Base-by-base conservation (phyloP, 2,797 vertebrate genomes). In the Nannoperca australis region DNA sequence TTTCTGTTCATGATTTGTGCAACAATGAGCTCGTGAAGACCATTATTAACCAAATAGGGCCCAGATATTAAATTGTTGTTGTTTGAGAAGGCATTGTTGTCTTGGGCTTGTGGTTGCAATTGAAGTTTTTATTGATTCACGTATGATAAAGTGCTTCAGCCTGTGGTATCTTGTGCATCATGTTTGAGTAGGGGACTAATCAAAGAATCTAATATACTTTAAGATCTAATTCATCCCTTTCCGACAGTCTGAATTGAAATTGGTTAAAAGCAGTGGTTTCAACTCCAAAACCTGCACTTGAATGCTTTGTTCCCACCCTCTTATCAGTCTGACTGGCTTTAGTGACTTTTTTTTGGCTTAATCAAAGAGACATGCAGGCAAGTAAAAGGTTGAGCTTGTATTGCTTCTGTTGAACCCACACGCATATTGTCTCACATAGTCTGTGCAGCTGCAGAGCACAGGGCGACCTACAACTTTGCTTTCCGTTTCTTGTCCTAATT, bases 21-120 rank as follows among this genome's bases (percentile, higher is more conserved):
- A 59, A 22, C 59, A 20, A 58, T 47, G 27, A 56, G 7, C 22
- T 55, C 50, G 5, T 50, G 30, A 58, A 45, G 47, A 42, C 42
- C 12, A 73, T 51, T 63, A 70, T 79, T 58, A 74, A 63, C 51
- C 27, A 14, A 64, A 45, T 17, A 74, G 22, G 20, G 11, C 24
- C 50, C 15, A 55, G 18, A 40, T 49, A 67, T 61, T 27, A 50
- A 42, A 18, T 64, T 7, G 3, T 54, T 51, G 44, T 71, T 71
- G 27, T 69, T 61, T 18, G 13, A 27, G 20, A 5, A 63, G 51
- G 50, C 42, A 54, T 18, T 20, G 13, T 61, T 50, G 27, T 54
- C 18, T 66, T 20, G 6, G 44, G 49, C 7, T 49, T 50, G 17
- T 50, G 32, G 36, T 62, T 67, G 34, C 42, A 62, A 7, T 45